These are phyloP conservation scores for Botrylloides violaceus DNA, from an alignment of 23 tunicate genomes.

Conservation along the genomic window DNA sequence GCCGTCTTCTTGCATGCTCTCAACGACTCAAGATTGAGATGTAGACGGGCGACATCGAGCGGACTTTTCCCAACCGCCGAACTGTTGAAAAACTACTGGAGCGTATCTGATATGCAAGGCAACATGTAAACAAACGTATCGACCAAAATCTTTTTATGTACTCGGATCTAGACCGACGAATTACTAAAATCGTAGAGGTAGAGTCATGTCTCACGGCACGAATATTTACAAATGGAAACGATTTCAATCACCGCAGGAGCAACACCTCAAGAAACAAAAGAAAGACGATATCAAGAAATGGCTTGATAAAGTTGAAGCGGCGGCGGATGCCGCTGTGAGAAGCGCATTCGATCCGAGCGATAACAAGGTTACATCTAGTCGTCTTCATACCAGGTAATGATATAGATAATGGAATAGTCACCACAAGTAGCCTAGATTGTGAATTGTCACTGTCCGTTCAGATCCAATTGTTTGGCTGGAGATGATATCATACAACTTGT, in stretches of 20 bases:
- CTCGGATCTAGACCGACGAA: no score
- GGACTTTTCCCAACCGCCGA: no score
- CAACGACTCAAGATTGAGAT: no score
- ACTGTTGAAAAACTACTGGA: background rate
- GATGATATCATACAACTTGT: slow-evolving; percentile 1
- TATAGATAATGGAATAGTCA: no score
- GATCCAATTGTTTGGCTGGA: background rate
- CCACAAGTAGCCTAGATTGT: no score
- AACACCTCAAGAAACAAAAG: background rate
- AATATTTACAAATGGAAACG: slow-evolving; percentile 21
- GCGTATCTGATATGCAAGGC: background rate
- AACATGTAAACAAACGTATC: background rate
- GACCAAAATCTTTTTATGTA: no score
- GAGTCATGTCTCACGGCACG: background rate
- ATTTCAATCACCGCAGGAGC: background rate
- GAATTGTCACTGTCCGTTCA: background rate
- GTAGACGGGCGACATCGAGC: no score
- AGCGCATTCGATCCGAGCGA: slow-evolving; percentile 1
- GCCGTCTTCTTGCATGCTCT: no score
- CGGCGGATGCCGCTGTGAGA: slow-evolving; percentile 9
- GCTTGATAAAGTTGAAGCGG: slow-evolving; percentile 23
- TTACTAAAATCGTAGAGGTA: no score
- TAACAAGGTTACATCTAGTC: no score
- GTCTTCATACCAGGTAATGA: no score
- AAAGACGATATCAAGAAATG: slow-evolving; percentile 12